phyloP scores from a whole-genome alignment of 1,140 invertebrate genomes.

The Aphis craccivora region DNA sequence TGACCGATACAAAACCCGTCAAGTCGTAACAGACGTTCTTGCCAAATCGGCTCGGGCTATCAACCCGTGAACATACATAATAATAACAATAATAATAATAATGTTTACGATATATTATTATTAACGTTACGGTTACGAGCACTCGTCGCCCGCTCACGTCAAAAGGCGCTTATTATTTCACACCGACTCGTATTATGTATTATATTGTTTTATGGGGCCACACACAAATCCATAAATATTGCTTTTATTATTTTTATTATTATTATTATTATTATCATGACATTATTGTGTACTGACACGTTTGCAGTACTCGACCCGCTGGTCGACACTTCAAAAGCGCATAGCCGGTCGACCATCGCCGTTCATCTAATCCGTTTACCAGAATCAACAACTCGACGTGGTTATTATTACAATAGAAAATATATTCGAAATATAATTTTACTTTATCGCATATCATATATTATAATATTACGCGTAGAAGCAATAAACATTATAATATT shows the following conservation, averaged over 20 bases:
- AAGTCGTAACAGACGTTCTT: neutral
- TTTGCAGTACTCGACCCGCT: neutral
- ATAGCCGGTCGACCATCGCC: neutral
- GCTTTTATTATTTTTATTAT: neutral
- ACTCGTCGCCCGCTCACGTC: neutral
- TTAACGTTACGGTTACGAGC: neutral
- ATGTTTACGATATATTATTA: neutral
- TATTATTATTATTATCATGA: neutral
- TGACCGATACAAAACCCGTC: neutral
- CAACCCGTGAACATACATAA: neutral
- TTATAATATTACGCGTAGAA: neutral
- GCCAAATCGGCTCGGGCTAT: too few relatives aligned
- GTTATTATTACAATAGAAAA: neutral
- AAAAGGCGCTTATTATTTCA: neutral
- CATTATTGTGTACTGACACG: neutral
- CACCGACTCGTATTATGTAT: neutral
- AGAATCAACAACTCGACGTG: neutral
- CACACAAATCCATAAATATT: neutral
- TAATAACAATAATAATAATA: neutral
- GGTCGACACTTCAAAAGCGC: neutral
- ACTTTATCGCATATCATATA: neutral
- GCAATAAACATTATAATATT: neutral
- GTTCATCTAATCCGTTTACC: neutral
- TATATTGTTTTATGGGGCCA: neutral
- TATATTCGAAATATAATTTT: neutral